phyloP scores from a whole-genome alignment of 2,888 invertebrate genomes.

The Drosophila meridiana region DNA sequence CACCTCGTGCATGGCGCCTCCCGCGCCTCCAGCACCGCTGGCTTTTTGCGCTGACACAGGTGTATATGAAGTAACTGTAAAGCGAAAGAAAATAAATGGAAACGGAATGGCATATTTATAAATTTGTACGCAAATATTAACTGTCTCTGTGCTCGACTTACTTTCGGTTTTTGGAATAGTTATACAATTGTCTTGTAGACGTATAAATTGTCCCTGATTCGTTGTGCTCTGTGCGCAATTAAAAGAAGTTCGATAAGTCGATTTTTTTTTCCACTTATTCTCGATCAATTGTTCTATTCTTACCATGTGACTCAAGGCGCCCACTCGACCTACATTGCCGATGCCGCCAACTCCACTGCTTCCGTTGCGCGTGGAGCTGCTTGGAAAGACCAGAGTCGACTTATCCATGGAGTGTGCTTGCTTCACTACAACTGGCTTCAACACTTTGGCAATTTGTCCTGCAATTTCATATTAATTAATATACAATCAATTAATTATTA shows the following conservation, averaged over 20 bases:
- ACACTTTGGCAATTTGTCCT: slow-evolving; percentile 84
- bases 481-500: not conserved
- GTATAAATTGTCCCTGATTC: slow-evolving; percentile 82
- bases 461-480: slow-evolving; percentile 14
- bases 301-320: slow-evolving; percentile 81
- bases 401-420: slow-evolving; percentile 70
- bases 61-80: slow-evolving; percentile 81
- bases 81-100: not conserved
- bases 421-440: slow-evolving; percentile 82
- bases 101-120: not conserved
- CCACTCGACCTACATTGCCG: slow-evolving; percentile 73
- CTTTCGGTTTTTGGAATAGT: slow-evolving; percentile 81
- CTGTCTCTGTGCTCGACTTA: slow-evolving; percentile 54
- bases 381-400: slow-evolving; percentile 56
- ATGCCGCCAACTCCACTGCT: slow-evolving; percentile 53
- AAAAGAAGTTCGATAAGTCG: not conserved
- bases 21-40: slow-evolving; percentile 33
- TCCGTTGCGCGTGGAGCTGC: slow-evolving; percentile 58
- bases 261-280: not conserved
- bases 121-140: not conserved
- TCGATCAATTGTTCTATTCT: slow-evolving; percentile 20
- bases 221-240: slow-evolving; percentile 71
- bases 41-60: slow-evolving; percentile 76
- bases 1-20: slow-evolving; percentile 54
- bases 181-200: slow-evolving; percentile 81